phyloP scores from a whole-genome alignment of 2,888 invertebrate genomes.

The Panzeria rudis region DNA sequence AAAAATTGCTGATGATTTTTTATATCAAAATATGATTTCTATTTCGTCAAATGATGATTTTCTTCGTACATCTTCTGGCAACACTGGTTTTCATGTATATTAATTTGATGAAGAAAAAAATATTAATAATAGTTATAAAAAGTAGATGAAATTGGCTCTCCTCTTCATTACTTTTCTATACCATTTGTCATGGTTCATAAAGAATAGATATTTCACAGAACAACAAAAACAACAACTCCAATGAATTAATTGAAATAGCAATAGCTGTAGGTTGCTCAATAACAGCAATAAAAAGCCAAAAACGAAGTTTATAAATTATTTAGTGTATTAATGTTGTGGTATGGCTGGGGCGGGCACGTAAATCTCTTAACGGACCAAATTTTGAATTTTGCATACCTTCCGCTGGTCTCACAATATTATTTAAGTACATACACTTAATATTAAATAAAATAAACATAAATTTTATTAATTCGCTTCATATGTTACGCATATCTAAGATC shows the following conservation, averaged over 20 bases:
- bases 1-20: too few relatives aligned
- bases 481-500: too few relatives aligned
- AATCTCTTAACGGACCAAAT: too few relatives aligned
- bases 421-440: too few relatives aligned
- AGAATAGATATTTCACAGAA: constrained; percentile 51
- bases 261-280: constrained; percentile 44
- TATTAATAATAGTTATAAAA: constrained; percentile 21
- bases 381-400: too few relatives aligned
- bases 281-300: constrained; percentile 6
- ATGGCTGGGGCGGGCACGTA: background rate
- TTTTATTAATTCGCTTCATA: too few relatives aligned
- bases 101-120: constrained; percentile 10
- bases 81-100: too few relatives aligned
- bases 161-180: constrained; percentile 52
- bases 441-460: too few relatives aligned
- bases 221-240: constrained; percentile 17
- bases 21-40: too few relatives aligned
- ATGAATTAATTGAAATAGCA: constrained; percentile 39
- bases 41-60: too few relatives aligned
- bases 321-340: constrained; percentile 13
- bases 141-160: constrained; percentile 32
- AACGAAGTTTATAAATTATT: constrained; percentile 31
- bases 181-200: constrained; percentile 63
- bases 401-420: too few relatives aligned
- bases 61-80: too few relatives aligned